Conservation (phyloP, 1,140 invertebrate species). For the Philopotamus ludificatus region DNA sequence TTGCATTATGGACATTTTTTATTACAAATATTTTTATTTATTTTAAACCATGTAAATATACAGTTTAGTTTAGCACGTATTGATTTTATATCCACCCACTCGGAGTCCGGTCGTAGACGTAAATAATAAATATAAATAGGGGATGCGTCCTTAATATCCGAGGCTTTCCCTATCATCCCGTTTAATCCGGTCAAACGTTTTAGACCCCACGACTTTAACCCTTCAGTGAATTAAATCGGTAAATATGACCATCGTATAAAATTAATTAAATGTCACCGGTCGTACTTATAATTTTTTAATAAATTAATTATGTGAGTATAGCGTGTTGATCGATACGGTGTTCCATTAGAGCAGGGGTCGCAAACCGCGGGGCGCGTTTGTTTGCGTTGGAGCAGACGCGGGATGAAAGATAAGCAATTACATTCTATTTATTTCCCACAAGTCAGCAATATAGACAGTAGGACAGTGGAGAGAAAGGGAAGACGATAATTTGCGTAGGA, state of each 20-base stretch:
- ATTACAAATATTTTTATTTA: too few relatives aligned
- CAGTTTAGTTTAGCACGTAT: too few relatives aligned
- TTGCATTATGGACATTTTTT: too few relatives aligned
- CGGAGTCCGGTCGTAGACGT: too few relatives aligned
- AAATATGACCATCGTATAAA: too few relatives aligned
- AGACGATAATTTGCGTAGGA: constrained; percentile 9
- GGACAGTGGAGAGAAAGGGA: not conserved
- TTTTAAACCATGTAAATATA: too few relatives aligned
- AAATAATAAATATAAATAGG: not conserved
- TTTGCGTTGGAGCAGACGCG: not conserved
- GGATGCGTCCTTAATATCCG: not conserved
- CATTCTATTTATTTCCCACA: constrained; percentile 1
- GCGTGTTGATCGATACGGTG: not conserved
- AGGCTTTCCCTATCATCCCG: not conserved
- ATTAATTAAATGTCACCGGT: too few relatives aligned
- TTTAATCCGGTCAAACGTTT: not conserved
- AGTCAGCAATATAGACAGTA: constrained; percentile 11
- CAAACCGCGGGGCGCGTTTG: not conserved
- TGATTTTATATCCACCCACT: too few relatives aligned
- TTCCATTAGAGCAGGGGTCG: not conserved
- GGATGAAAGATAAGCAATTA: constrained; percentile 26
- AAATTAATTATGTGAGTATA: too few relatives aligned
- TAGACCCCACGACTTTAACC: not conserved
- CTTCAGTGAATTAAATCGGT: too few relatives aligned
- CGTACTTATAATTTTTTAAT: too few relatives aligned